Conservation (phyloP, 2,797 vertebrate genomes). For the Cyclopterus lumpus region DNA sequence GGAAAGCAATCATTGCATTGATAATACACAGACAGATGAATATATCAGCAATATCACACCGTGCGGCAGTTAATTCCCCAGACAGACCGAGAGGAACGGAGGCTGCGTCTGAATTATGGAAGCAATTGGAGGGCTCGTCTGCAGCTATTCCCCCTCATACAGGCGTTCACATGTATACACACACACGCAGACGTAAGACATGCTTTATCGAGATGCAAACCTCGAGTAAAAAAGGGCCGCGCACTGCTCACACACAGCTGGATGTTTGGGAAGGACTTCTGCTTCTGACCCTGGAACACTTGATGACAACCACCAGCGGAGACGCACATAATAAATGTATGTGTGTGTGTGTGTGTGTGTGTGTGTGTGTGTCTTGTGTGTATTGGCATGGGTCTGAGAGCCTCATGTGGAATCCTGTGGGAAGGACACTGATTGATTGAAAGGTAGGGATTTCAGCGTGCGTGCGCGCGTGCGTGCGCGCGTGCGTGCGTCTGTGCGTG, state of each 20-base stretch:
- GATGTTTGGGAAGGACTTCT: conserved; percentile 51
- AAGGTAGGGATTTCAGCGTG: conserved; percentile 8
- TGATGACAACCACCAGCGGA: conserved; percentile 39
- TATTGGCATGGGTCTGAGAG: conserved; percentile 19
- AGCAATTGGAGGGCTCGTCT: conserved; percentile 33
- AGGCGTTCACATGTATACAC: background rate
- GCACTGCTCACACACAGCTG: conserved; percentile 9
- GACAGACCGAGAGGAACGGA: conserved; percentile 34
- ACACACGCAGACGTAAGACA: conserved; percentile 11
- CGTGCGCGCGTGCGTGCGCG: background rate
- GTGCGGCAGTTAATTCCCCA: conserved; percentile 55
- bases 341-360: background rate
- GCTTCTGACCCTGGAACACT: conserved; percentile 35
- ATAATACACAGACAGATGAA: conserved; percentile 54
- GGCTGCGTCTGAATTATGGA: conserved; percentile 54
- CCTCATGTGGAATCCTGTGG: conserved; percentile 42
- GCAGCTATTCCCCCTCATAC: conserved; percentile 27
- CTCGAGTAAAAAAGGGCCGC: conserved; percentile 3
- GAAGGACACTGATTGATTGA: conserved; percentile 46
- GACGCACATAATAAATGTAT: conserved; percentile 39
- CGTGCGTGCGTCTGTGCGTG: too few relatives aligned
- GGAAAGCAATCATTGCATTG: conserved; percentile 58
- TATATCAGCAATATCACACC: conserved; percentile 49
- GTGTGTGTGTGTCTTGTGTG: conserved; percentile 12
- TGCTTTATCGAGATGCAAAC: conserved; percentile 5